These are phyloP conservation scores for Carabus problematicus DNA, from an alignment of 2,888 invertebrate species.

Conservation along the genomic window DNA sequence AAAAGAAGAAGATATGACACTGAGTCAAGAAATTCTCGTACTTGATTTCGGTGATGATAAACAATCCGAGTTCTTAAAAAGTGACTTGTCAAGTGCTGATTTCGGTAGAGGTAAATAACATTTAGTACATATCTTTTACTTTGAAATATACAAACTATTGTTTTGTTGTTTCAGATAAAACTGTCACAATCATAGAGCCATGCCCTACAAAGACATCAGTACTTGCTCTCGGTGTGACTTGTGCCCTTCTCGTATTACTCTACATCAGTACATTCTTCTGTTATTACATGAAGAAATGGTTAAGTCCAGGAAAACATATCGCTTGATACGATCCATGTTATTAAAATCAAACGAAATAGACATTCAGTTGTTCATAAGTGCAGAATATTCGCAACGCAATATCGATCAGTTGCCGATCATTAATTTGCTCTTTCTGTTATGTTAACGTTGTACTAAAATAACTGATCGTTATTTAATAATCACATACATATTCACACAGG, in stretches of 20 bases:
- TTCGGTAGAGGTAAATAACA: constrained; percentile 70
- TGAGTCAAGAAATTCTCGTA: constrained; percentile 92
- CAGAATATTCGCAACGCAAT: constrained; percentile 31
- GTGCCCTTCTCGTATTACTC: constrained; percentile 85
- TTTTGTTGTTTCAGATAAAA: constrained; percentile 72
- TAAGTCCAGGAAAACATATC: constrained; percentile 83
- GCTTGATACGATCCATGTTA: constrained; percentile 58
- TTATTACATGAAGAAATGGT: constrained; percentile 93
- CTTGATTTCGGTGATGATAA: constrained; percentile 91
- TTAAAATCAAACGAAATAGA: no score
- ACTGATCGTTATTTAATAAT: not conserved
- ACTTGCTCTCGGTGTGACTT: constrained; percentile 88
- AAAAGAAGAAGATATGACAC: constrained; percentile 85
- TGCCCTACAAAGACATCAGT: constrained; percentile 93
- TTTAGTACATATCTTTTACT: not conserved
- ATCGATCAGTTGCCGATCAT: no score
- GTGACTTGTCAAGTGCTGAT: constrained; percentile 77
- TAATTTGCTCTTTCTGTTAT: constrained; percentile 52
- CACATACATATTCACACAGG: not conserved
- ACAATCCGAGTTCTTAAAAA: constrained; percentile 81
- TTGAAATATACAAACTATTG: constrained; percentile 16
- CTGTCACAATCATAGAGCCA: constrained; percentile 87
- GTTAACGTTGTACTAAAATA: constrained; percentile 46
- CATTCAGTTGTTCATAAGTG: no score
- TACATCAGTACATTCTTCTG: constrained; percentile 92